These are phyloP conservation scores for Drosophila quasianomalipes DNA, from an alignment of 2,888 invertebrate species.

Conservation along the genomic window DNA sequence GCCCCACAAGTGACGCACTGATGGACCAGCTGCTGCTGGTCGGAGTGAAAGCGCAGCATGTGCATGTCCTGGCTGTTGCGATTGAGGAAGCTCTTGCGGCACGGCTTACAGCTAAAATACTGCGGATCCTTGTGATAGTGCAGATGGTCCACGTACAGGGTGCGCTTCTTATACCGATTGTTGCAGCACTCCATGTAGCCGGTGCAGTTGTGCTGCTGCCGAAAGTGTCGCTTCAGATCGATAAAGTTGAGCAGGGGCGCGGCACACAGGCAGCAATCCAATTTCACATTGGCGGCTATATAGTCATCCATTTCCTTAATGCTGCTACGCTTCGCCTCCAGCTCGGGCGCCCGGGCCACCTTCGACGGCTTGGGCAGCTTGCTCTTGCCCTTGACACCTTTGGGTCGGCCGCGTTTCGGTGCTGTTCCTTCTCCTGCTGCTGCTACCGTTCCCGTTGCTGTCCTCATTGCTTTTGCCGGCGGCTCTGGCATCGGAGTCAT, in stretches of 20 bases:
- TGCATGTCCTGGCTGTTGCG: slow-evolving; percentile 78
- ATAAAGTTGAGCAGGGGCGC: slow-evolving; percentile 60
- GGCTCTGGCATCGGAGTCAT: background rate
- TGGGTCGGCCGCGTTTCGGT: slow-evolving; percentile 65
- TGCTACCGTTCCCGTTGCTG: background rate
- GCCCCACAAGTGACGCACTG: slow-evolving; percentile 65
- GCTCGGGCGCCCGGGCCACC: slow-evolving; percentile 16
- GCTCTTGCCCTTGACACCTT: slow-evolving; percentile 20
- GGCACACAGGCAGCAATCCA: slow-evolving; percentile 66
- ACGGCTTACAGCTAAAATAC: slow-evolving; percentile 71
- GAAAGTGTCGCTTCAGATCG: slow-evolving; percentile 74
- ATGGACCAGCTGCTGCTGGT: slow-evolving; percentile 72
- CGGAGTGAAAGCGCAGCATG: slow-evolving; percentile 75
- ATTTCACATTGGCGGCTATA: slow-evolving; percentile 73
- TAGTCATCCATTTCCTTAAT: slow-evolving; percentile 74
- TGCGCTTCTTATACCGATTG: slow-evolving; percentile 75
- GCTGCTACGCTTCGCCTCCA: slow-evolving; percentile 65
- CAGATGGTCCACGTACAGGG: slow-evolving; percentile 76
- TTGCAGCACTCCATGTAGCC: slow-evolving; percentile 77
- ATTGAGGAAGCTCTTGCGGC: slow-evolving; percentile 70
- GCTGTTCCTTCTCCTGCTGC: background rate
- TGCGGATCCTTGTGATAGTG: slow-evolving; percentile 77
- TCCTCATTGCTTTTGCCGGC: background rate
- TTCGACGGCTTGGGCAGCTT: slow-evolving; percentile 16
- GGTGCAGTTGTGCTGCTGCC: slow-evolving; percentile 68